Conservation (phyloP, 2,113 vertebrate species). For the Misgurnus anguillicaudatus region DNA sequence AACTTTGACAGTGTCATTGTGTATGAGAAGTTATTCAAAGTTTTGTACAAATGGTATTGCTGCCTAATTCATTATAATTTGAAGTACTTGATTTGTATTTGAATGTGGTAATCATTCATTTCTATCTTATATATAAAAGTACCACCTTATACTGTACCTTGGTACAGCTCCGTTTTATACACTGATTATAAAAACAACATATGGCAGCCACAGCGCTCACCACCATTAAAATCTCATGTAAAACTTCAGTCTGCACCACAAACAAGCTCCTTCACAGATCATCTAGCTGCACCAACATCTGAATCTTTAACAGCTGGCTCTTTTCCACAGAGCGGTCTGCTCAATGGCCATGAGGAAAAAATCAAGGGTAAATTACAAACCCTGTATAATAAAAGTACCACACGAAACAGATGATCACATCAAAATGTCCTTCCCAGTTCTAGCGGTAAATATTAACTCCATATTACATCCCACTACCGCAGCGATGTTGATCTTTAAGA, state of each 20-base stretch:
- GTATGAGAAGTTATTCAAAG: too few relatives aligned
- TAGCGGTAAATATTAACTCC: conserved; percentile 27
- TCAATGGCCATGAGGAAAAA: conserved; percentile 71
- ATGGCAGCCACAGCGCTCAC: background rate
- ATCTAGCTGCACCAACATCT: conserved; percentile 64
- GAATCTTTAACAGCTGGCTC: conserved; percentile 75
- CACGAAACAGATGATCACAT: conserved; percentile 53
- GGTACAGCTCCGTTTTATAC: background rate
- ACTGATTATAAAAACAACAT: background rate
- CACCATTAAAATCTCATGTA: conserved; percentile 9
- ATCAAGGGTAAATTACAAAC: conserved; percentile 75
- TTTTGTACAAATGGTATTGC: too few relatives aligned
- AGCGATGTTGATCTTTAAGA: conserved; percentile 11
- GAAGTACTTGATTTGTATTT: too few relatives aligned
- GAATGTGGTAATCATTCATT: too few relatives aligned
- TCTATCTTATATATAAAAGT: background rate
- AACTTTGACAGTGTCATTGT: too few relatives aligned
- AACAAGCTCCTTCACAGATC: conserved; percentile 73
- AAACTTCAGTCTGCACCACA: conserved; percentile 57
- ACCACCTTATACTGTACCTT: background rate
- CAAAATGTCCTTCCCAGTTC: conserved; percentile 32
- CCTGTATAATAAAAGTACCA: conserved; percentile 73
- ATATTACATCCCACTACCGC: background rate
- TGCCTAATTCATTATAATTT: too few relatives aligned
- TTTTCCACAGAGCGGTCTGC: conserved; percentile 62